phyloP scores from a whole-genome alignment of 2,113 vertebrate species.

The Beaufortia kweichowensis region DNA sequence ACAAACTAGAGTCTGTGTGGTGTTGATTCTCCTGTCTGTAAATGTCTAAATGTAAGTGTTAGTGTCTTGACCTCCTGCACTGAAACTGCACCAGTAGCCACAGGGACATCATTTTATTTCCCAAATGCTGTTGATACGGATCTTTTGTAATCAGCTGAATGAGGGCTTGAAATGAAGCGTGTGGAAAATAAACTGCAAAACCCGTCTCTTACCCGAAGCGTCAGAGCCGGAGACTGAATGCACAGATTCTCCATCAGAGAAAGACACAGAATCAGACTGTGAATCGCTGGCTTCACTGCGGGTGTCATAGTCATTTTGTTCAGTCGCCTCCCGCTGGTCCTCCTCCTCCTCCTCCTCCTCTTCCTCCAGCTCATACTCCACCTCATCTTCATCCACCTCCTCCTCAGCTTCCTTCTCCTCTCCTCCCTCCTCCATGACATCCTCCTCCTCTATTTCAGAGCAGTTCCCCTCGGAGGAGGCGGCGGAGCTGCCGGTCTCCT shows the following conservation, averaged over 20 bases:
- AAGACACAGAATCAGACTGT: slow-evolving; percentile 90
- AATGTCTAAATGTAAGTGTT: too few species aligned
- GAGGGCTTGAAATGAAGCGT: too few species aligned
- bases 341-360: slow-evolving; percentile 85
- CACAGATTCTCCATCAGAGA: slow-evolving; percentile 89
- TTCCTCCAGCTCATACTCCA: slow-evolving; percentile 81
- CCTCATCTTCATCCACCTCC: slow-evolving; percentile 70
- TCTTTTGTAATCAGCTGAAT: too few species aligned
- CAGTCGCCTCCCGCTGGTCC: slow-evolving; percentile 80
- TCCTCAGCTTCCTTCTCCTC: slow-evolving; percentile 65
- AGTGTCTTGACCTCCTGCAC: too few species aligned
- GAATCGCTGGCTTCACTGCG: slow-evolving; percentile 96
- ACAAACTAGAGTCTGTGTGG: too few species aligned
- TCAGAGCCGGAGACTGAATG: slow-evolving; percentile 88
- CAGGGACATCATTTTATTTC: too few species aligned
- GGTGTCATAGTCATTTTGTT: slow-evolving; percentile 88
- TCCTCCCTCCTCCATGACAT: slow-evolving; percentile 69
- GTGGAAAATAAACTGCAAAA: too few species aligned
- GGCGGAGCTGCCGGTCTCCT: slow-evolving; percentile 81
- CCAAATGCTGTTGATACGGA: too few species aligned
- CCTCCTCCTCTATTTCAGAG: slow-evolving; percentile 76
- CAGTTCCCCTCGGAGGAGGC: slow-evolving; percentile 83
- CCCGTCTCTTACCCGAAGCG: slow-evolving; percentile 87
- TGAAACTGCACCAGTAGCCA: too few species aligned
- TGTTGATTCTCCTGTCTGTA: too few species aligned